phyloP scores from a whole-genome alignment of 2,888 invertebrate species.

The Lasioglossum zephyrum region DNA sequence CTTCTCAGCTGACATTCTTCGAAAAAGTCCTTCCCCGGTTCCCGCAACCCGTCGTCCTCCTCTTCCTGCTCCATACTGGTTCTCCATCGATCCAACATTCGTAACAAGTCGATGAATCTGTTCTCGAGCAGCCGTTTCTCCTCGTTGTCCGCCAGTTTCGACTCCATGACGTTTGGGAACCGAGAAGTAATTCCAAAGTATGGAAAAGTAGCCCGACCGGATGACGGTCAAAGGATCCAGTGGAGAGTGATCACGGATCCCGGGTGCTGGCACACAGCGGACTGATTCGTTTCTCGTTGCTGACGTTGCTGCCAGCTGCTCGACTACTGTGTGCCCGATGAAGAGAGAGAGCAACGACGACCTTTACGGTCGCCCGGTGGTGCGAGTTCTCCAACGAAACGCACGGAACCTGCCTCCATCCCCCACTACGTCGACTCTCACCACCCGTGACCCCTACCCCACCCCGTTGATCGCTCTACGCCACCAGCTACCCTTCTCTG shows the following conservation, averaged over 20 bases:
- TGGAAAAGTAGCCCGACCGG: neutral
- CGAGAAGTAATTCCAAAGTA: neutral
- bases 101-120: neutral
- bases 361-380: constrained; percentile 67
- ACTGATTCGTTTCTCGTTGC: constrained; percentile 56
- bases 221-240: neutral
- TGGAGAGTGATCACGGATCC: constrained; percentile 16
- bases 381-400: constrained; percentile 69
- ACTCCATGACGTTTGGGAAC: neutral
- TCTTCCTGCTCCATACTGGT: neutral
- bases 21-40: neutral
- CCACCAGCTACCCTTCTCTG: constrained; percentile 27
- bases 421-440: constrained; percentile 32
- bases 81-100: neutral
- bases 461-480: neutral
- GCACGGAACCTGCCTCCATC: constrained; percentile 50
- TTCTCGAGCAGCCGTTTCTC: neutral
- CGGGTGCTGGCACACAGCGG: constrained; percentile 54
- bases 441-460: constrained; percentile 27
- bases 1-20: constrained; percentile 5
- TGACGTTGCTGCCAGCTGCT: constrained; percentile 70
- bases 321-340: constrained; percentile 49
- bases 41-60: neutral
- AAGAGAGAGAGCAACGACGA: constrained; percentile 57
- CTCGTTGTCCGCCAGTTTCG: neutral